Percentiles rank a stretch among this genome's conserved stretches.
These are phyloP conservation scores for Keiferia lycopersicella DNA, from an alignment of 2,888 invertebrate genomes.

Conservation along the genomic window DNA sequence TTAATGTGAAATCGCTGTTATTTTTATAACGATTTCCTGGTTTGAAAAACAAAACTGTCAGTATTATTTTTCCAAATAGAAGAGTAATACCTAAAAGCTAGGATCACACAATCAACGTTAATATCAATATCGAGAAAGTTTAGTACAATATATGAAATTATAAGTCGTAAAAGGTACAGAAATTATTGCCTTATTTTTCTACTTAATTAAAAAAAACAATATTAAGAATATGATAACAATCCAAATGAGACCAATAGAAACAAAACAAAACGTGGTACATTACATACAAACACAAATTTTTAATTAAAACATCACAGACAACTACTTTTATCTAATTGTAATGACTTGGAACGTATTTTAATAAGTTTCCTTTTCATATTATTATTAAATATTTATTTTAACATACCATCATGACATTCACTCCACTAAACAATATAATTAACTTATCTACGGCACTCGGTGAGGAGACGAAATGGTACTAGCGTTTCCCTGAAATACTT, in stretches of 20 bases:
- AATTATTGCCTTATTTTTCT: conserved; percentile 36
- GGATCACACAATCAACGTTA: conserved; percentile 42
- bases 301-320: conserved; percentile 73
- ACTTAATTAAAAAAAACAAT: background rate
- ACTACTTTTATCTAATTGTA: conserved; percentile 62
- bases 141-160: conserved; percentile 23
- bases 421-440: conserved; percentile 29
- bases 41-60: too few relatives aligned
- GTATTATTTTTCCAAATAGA: conserved; percentile 33
- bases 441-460: conserved; percentile 33
- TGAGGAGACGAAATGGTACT: conserved; percentile 14
- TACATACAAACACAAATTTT: conserved; percentile 59
- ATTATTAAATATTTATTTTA: conserved; percentile 30
- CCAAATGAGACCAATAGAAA: conserved; percentile 31
- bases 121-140: conserved; percentile 34
- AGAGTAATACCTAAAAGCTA: too few relatives aligned
- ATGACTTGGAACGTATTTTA: conserved; percentile 55
- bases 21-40: too few relatives aligned
- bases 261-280: conserved; percentile 38
- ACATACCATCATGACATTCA: conserved; percentile 26
- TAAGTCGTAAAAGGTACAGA: conserved; percentile 15
- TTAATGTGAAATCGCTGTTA: too few relatives aligned
- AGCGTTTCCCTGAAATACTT: background rate
- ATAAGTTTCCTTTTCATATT: conserved; percentile 59
- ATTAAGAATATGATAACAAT: conserved; percentile 2